Evolutionary conservation across 30 jellyfish, hydroid and myxozoan species (phyloP).

Genomic region (Hydra vulgaris): DNA sequence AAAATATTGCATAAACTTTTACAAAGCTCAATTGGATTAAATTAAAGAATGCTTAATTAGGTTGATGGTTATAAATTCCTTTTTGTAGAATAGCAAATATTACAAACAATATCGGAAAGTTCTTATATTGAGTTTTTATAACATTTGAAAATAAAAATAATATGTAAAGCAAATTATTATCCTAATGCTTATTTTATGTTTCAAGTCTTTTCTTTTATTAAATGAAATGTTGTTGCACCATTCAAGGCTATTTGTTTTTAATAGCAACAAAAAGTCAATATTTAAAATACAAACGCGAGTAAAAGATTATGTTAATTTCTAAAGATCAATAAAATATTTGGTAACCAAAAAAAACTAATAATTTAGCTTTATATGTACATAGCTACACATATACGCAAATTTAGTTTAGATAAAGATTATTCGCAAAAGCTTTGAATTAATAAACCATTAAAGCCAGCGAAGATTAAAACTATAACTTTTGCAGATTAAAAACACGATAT

Average conservation of each 20-base stretch:
- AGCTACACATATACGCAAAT: neutral
- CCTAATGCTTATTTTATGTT: too few relatives aligned
- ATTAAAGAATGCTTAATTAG: neutral
- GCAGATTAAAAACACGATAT: too few relatives aligned
- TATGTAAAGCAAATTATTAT: too few relatives aligned
- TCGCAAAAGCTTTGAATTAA: neutral
- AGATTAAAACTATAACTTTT: neutral
- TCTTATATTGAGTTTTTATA: neutral
- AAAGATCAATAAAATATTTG: too few relatives aligned
- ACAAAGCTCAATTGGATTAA: neutral
- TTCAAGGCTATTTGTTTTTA: too few relatives aligned
- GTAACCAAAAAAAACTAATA: too few relatives aligned
- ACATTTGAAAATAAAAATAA: neutral
- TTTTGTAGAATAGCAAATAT: neutral
- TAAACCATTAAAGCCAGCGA: neutral
- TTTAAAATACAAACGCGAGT: too few relatives aligned
- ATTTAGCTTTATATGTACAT: too few relatives aligned
- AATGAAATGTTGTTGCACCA: too few relatives aligned
- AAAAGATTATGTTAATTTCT: too few relatives aligned
- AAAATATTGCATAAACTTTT: neutral
- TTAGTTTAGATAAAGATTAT: neutral
- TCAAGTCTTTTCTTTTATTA: too few relatives aligned
- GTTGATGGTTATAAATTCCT: neutral
- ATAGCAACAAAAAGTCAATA: too few relatives aligned
- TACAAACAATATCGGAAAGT: neutral